Conservation (phyloP, 2,113 vertebrate genomes). For the Hippocampus zosterae region DNA sequence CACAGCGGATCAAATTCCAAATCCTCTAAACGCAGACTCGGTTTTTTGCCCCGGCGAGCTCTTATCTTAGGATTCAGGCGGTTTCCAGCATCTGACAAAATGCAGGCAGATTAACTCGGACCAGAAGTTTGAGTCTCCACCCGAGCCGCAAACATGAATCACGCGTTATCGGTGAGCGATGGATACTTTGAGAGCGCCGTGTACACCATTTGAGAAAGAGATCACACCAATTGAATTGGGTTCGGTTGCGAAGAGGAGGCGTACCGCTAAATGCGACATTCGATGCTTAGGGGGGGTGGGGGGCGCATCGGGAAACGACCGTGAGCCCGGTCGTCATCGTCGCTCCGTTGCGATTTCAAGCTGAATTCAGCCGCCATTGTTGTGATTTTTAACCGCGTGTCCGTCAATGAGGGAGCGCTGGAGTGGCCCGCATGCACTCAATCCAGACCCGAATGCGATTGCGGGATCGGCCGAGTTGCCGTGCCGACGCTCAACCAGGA, state of each 20-base stretch:
- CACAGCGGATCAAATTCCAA: slow-evolving; percentile 52
- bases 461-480: too few species aligned
- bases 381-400: too few species aligned
- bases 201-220: slow-evolving; percentile 42
- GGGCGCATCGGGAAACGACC: too few species aligned
- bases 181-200: slow-evolving; percentile 38
- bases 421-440: too few species aligned
- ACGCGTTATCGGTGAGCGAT: slow-evolving; percentile 48
- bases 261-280: neutral
- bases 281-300: neutral
- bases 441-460: too few species aligned
- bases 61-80: slow-evolving; percentile 71
- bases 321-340: too few species aligned
- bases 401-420: too few species aligned
- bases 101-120: slow-evolving; percentile 70
- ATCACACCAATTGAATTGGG: slow-evolving; percentile 33
- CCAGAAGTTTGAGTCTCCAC: slow-evolving; percentile 68
- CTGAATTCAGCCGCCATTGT: too few species aligned
- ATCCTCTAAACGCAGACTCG: slow-evolving; percentile 43
- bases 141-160: slow-evolving; percentile 62
- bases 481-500: too few species aligned
- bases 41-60: slow-evolving; percentile 41
- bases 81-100: slow-evolving; percentile 58
- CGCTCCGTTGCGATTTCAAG: too few species aligned
- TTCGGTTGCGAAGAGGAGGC: neutral